Conservation (phyloP, 2,888 invertebrate species). For the Nemurella pictetii region DNA sequence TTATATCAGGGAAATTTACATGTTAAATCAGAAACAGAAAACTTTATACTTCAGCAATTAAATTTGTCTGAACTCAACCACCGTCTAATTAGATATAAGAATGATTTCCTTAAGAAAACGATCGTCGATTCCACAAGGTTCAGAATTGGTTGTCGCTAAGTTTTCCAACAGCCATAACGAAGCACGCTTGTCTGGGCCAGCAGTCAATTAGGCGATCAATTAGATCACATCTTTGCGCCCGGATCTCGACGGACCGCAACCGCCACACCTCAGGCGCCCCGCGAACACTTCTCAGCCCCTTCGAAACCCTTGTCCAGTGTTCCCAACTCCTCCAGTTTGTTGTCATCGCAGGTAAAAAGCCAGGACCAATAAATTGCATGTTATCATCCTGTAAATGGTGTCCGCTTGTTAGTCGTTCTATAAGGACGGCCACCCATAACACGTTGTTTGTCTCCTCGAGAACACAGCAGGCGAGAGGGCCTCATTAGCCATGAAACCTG, state of each 20-base stretch:
- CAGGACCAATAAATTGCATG: not conserved
- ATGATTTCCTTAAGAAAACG: no score
- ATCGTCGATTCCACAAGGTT: no score
- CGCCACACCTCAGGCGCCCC: not conserved
- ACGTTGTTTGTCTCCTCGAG: not conserved
- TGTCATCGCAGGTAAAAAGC: not conserved
- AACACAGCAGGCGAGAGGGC: not conserved
- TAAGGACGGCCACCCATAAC: not conserved
- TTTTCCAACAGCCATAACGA: not conserved
- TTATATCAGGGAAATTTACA: no score
- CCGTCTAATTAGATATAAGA: no score
- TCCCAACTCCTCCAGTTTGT: not conserved
- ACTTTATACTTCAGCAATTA: no score
- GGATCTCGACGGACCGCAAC: not conserved
- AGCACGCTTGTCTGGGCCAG: not conserved
- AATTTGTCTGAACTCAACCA: no score
- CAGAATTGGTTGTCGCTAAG: no score
- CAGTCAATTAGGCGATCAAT: not conserved
- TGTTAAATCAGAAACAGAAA: no score
- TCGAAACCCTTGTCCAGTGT: not conserved
- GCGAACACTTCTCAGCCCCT: no score
- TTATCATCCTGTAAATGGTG: not conserved
- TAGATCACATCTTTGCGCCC: not conserved
- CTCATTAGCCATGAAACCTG: not conserved
- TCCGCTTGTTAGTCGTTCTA: not conserved